phyloP scores from a whole-genome alignment of 1,140 invertebrate species.

The Achatina immaculata region DNA sequence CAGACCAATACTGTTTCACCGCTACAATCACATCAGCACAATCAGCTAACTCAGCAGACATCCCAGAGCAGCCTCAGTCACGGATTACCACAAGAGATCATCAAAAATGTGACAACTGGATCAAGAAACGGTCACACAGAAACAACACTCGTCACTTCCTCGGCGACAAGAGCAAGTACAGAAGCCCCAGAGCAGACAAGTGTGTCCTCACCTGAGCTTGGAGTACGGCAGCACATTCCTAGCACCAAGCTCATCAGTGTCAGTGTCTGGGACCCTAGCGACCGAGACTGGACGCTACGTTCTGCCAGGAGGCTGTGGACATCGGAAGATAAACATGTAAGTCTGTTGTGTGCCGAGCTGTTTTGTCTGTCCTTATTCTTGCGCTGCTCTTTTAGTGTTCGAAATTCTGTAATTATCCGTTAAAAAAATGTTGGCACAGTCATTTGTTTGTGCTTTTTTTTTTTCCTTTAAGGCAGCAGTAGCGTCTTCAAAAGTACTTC shows the following conservation, averaged over 20 bases:
- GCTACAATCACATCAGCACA: background rate
- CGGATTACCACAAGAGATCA: background rate
- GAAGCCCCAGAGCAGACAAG: background rate
- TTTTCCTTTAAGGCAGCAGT: no score
- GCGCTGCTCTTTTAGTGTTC: no score
- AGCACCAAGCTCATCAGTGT: constrained; percentile 42
- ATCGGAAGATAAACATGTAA: constrained; percentile 38
- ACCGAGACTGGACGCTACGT: constrained; percentile 37
- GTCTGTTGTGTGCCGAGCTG: background rate
- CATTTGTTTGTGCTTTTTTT: no score
- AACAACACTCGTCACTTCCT: no score
- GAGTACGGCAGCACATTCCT: background rate
- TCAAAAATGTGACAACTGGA: background rate
- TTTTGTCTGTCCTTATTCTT: no score
- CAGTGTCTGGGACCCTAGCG: constrained; percentile 43
- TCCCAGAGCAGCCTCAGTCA: background rate
- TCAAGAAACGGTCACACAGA: background rate
- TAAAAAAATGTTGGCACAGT: no score
- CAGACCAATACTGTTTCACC: no score
- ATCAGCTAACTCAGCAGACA: no score
- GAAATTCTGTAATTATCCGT: no score
- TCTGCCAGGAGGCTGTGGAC: constrained; percentile 30
- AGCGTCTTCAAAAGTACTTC: no score
- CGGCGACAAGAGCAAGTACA: no score
- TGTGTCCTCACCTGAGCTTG: background rate